Conservation (phyloP, 1,140 invertebrate genomes). For the Epicauta chinensis region DNA sequence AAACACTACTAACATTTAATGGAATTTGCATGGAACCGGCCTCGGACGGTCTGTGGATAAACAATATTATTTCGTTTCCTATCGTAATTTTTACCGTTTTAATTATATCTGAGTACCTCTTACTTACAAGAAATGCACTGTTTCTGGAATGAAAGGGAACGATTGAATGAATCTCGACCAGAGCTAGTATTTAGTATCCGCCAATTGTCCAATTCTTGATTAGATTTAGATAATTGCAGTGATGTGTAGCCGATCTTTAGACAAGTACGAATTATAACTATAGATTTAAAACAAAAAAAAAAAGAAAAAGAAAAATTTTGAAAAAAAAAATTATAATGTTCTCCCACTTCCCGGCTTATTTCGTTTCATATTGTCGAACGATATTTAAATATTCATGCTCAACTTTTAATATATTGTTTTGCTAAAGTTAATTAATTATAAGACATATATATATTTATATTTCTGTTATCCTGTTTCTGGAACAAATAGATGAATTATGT, state of each 20-base stretch:
- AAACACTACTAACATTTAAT: no score
- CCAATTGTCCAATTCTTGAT: slow-evolving; percentile 28
- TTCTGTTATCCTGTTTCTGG: slow-evolving; percentile 29
- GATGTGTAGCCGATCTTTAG: slow-evolving; percentile 31
- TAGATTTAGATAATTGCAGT: slow-evolving; percentile 29
- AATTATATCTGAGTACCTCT: slow-evolving; percentile 5
- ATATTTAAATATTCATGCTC: slow-evolving; percentile 27
- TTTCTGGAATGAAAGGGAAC: slow-evolving; percentile 25
- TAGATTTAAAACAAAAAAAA: no score
- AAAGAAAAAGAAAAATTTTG: not conserved
- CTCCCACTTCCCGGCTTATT: slow-evolving; percentile 27
- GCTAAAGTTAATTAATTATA: slow-evolving; percentile 15
- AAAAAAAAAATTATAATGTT: slow-evolving; percentile 26
- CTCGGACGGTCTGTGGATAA: slow-evolving; percentile 1
- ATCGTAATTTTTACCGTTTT: not conserved
- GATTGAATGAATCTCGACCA: slow-evolving; percentile 28
- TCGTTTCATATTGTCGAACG: slow-evolving; percentile 18
- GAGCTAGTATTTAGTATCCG: slow-evolving; percentile 23
- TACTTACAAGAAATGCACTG: slow-evolving; percentile 19
- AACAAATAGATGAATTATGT: slow-evolving; percentile 35
- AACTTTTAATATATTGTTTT: slow-evolving; percentile 20
- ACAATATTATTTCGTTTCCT: not conserved
- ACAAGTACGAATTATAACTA: slow-evolving; percentile 21
- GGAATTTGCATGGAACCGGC: not conserved
- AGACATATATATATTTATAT: slow-evolving; percentile 20